Base-by-base conservation (phyloP, 2,113 vertebrate species). In the Mesembrinibis cayennensis region DNA sequence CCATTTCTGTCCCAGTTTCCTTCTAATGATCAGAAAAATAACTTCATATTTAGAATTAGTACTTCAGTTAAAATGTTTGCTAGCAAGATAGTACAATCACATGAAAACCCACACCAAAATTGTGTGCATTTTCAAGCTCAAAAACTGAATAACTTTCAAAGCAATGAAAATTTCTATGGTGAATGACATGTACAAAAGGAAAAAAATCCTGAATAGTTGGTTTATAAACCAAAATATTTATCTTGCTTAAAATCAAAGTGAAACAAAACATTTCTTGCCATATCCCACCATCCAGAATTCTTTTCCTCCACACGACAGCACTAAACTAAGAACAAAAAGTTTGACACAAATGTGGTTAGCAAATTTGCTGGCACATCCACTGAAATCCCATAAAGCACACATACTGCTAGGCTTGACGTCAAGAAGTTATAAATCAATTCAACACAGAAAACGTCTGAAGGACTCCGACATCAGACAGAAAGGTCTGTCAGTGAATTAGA, bases 311-410 rank as follows among this genome's bases (percentile, higher is more conserved):
- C 22, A 50, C 0, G 0, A 44, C 17, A 34, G 5, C 18, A 21
- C 21, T 77, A 36, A 63, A 32, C 10, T n/a, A 65, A 45, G 29
- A 62, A 62, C 47, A 52, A 30, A 40, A 63, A 44, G 3, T n/a
- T 21, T 1, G 2, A 6, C 0, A 2, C 10, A 55, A 76, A 58
- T 0, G 16, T 13, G 8, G 6, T 36, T 36, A 63, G 18, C 18
- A 59, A 30, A 71, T 52, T 71, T 76, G 23, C 40, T 62, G 86
- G 65, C 44, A 29, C 18, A 25, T 29, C 12, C 30, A 21, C n/a
- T 38, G 23, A 42, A 80, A 72, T 42, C 30, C 55, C 9, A 2
- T 10, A 20, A 44, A 85, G 40, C 34, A 42, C 42, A 47, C 49
- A 30, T 3, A 18, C 9, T 25, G 29, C 25, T 25, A 11, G 70